Percentiles rank a stretch among this genome's conserved stretches.
Evolutionary conservation across 2,797 vertebrate genomes (phyloP).

Genomic region (Pseudochirops corinnae): DNA sequence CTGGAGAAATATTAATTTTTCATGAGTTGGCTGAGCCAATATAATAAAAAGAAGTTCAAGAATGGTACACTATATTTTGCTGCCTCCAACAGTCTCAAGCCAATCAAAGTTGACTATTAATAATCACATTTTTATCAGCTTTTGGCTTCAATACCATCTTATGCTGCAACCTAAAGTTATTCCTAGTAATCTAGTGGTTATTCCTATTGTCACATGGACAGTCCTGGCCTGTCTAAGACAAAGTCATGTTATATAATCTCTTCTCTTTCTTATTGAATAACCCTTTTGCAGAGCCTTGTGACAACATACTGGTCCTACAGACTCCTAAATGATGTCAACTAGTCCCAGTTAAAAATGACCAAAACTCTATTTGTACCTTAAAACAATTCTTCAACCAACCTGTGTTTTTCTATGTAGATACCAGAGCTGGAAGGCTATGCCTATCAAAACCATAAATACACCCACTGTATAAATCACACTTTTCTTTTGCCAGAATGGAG

Average conservation of each 20-base stretch:
- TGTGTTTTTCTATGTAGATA: slow-evolving; percentile 30
- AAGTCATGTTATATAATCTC: slow-evolving; percentile 2
- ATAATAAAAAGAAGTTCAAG: not conserved
- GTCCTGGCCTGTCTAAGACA: not conserved
- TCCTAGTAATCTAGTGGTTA: not conserved
- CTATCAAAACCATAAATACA: not conserved
- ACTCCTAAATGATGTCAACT: slow-evolving; percentile 12
- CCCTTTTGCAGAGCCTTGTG: slow-evolving; percentile 34
- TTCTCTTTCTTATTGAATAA: not conserved
- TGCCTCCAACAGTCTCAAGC: not conserved
- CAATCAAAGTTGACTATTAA: not conserved
- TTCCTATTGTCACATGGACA: not conserved
- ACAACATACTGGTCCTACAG: not conserved
- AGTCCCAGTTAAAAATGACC: slow-evolving; percentile 17
- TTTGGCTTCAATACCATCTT: not conserved
- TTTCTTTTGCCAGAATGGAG: not conserved
- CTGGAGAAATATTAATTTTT: not conserved
- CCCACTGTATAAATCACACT: slow-evolving; percentile 8
- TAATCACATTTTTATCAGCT: not conserved
- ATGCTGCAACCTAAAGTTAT: not conserved
- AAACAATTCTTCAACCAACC: slow-evolving; percentile 26
- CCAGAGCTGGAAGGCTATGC: not conserved
- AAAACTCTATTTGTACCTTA: slow-evolving; percentile 24
- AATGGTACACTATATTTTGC: not conserved
- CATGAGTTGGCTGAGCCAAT: not conserved